phyloP scores from a whole-genome alignment of 2,797 vertebrate genomes.

The Manis crassicaudata region DNA sequence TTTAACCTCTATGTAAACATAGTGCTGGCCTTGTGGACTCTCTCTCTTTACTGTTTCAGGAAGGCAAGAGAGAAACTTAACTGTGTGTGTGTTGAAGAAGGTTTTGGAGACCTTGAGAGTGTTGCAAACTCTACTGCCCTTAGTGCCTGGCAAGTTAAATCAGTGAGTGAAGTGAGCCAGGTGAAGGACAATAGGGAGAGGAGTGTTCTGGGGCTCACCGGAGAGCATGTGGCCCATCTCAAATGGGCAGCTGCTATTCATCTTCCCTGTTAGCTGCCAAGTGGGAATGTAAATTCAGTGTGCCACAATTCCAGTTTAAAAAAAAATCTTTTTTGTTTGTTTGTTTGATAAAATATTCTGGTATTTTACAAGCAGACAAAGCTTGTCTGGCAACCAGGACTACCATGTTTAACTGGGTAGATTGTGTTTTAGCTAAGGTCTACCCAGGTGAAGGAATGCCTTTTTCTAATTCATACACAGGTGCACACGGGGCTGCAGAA shows the following conservation, averaged over 20 bases:
- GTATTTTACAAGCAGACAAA: background rate
- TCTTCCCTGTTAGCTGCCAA: background rate
- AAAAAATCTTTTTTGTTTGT: background rate
- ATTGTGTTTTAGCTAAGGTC: background rate
- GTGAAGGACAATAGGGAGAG: no score
- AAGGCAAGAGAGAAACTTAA: background rate
- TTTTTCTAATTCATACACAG: background rate
- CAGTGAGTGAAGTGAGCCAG: background rate
- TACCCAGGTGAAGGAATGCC: background rate
- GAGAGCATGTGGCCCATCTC: background rate
- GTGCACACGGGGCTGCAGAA: background rate
- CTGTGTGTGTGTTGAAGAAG: background rate
- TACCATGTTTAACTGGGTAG: rapidly evolving
- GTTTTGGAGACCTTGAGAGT: background rate
- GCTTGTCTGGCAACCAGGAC: background rate
- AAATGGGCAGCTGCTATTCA: rapidly evolving
- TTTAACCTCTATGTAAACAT: background rate
- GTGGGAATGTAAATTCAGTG: background rate
- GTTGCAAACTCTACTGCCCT: background rate
- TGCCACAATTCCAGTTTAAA: background rate
- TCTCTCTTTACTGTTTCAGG: background rate
- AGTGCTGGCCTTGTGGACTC: background rate
- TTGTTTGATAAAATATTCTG: background rate
- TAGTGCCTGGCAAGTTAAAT: background rate
- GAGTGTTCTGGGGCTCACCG: background rate